Evolutionary conservation across 2,888 invertebrate species (phyloP).

Genomic region (Osmoderma eremita): DNA sequence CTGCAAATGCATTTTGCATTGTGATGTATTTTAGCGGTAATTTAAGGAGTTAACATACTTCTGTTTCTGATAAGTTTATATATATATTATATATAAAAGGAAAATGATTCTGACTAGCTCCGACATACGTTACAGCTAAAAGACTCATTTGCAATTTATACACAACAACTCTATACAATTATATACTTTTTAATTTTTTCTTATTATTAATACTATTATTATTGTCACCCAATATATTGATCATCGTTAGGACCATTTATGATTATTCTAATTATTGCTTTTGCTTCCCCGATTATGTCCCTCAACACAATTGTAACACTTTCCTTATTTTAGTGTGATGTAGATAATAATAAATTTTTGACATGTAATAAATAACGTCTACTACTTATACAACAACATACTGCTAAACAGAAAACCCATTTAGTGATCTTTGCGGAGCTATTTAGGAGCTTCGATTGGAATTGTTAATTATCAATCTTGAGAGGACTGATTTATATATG

Average conservation of each 20-base stretch:
- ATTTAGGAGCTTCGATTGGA: slow-evolving; percentile 54
- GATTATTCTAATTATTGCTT: slow-evolving; percentile 52
- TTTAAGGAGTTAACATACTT: slow-evolving; percentile 64
- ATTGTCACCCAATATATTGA: slow-evolving; percentile 37
- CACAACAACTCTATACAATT: slow-evolving; percentile 47
- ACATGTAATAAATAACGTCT: slow-evolving; percentile 51
- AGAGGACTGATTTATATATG: slow-evolving; percentile 67
- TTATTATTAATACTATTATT: slow-evolving; percentile 32
- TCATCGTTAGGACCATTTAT: slow-evolving; percentile 41
- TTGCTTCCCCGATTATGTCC: slow-evolving; percentile 58
- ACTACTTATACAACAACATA: slow-evolving; percentile 48
- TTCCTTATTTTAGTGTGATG: slow-evolving; percentile 61
- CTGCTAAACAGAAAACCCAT: slow-evolving; percentile 40
- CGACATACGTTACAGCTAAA: slow-evolving; percentile 61
- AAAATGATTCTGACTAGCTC: slow-evolving; percentile 52
- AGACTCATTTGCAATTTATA: slow-evolving; percentile 60
- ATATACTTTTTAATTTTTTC: slow-evolving; percentile 45
- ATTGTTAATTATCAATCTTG: slow-evolving; percentile 59
- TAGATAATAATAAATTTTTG: slow-evolving; percentile 59
- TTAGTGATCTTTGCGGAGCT: slow-evolving; percentile 50
- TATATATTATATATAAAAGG: slow-evolving; percentile 45
- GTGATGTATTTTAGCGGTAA: slow-evolving; percentile 70
- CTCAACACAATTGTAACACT: slow-evolving; percentile 55
- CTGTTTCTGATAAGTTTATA: slow-evolving; percentile 56
- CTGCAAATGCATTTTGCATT: slow-evolving; percentile 84